phyloP scores from a whole-genome alignment of 2,113 vertebrate genomes.

The Corydoras sp. region DNA sequence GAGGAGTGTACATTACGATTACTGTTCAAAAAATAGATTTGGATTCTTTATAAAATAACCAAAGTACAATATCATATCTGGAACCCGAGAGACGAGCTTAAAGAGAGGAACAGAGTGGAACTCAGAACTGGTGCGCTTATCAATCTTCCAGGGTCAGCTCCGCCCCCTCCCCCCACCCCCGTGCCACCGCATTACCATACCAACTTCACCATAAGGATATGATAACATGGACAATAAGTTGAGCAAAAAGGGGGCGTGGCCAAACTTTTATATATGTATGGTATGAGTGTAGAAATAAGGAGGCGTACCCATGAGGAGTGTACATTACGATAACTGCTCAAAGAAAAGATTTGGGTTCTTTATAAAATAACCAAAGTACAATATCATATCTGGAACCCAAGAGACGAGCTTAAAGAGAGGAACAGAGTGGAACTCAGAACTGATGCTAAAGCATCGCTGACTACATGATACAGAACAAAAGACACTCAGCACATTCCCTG shows the following conservation, averaged over 20 bases:
- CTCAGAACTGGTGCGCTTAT: conserved; percentile 49
- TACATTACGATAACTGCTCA: neutral
- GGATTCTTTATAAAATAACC: conserved; percentile 58
- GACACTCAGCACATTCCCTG: conserved; percentile 69
- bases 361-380: conserved; percentile 60
- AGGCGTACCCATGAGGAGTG: neutral
- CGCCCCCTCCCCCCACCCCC: too few relatives aligned
- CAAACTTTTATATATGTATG: too few relatives aligned
- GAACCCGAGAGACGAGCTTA: conserved; percentile 52
- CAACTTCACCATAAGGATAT: too few relatives aligned
- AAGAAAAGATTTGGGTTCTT: conserved; percentile 32
- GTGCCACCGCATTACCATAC: too few relatives aligned
- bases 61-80: conserved; percentile 58
- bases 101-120: conserved; percentile 48
- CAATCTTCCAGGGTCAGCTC: too few relatives aligned
- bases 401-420: conserved; percentile 33
- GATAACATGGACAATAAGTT: too few relatives aligned
- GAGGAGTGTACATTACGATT: neutral
- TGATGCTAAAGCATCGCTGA: conserved; percentile 63
- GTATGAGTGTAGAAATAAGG: too few relatives aligned
- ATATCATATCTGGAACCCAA: conserved; percentile 59
- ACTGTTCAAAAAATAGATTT: neutral
- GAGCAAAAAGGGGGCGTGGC: too few relatives aligned
- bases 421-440: conserved; percentile 55
- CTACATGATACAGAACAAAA: conserved; percentile 74